Evolutionary conservation across 2,888 invertebrate genomes (phyloP).

Genomic region (Limnephilus auricula): DNA sequence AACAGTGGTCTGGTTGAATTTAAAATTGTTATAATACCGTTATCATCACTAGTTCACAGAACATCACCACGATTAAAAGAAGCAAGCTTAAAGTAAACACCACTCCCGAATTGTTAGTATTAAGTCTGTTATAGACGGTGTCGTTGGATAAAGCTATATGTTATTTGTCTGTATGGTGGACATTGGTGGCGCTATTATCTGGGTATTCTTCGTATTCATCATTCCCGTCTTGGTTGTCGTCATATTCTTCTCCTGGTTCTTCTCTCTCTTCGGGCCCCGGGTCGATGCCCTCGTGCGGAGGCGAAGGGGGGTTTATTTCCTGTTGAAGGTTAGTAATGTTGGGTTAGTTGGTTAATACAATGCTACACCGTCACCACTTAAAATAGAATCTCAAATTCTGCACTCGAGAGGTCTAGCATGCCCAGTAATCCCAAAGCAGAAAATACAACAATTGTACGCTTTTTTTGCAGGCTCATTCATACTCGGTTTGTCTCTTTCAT

Average conservation of each 20-base stretch:
- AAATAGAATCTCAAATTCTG: background rate
- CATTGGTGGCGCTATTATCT: conserved; percentile 70
- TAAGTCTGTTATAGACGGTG: conserved; percentile 58
- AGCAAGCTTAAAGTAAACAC: conserved; percentile 50
- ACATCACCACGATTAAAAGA: conserved; percentile 42
- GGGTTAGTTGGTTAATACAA: conserved; percentile 53
- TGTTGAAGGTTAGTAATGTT: conserved; percentile 55
- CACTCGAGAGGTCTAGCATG: background rate
- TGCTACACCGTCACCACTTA: background rate
- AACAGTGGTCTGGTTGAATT: conserved; percentile 11
- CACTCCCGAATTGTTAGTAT: conserved; percentile 58
- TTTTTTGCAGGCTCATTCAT: too few species aligned
- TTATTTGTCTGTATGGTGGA: conserved; percentile 67
- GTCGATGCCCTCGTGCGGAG: conserved; percentile 77
- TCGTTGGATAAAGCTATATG: conserved; percentile 64
- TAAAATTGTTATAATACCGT: conserved; percentile 62
- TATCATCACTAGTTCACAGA: conserved; percentile 44
- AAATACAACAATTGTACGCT: too few species aligned
- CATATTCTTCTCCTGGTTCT: conserved; percentile 76
- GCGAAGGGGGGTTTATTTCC: conserved; percentile 74
- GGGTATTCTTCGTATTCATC: conserved; percentile 81
- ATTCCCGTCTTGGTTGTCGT: conserved; percentile 78
- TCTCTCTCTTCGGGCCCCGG: conserved; percentile 78
- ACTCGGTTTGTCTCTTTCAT: too few species aligned
- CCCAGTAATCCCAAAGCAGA: too few species aligned